Evolutionary conservation across 2,888 invertebrate species (phyloP).

Genomic region (Blera fallax): DNA sequence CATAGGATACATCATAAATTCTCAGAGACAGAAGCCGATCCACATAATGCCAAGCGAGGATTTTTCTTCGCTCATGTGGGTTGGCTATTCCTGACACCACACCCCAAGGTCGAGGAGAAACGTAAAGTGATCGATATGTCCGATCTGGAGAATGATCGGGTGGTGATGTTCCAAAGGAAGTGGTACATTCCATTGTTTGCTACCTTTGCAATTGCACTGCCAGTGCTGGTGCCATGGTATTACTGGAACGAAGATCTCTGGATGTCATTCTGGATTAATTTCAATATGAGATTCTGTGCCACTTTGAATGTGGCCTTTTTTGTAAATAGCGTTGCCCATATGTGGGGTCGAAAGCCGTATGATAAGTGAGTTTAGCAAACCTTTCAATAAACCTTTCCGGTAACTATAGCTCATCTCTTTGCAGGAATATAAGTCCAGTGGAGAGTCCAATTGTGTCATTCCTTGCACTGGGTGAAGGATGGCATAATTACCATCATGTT

Average conservation of each 20-base stretch:
- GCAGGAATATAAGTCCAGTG: constrained; percentile 87
- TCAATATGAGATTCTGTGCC: constrained; percentile 91
- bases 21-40: constrained; percentile 92
- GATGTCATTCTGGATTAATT: constrained; percentile 92
- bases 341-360: constrained; percentile 96
- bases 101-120: constrained; percentile 88
- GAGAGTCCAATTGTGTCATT: constrained; percentile 89
- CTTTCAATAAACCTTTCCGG: not conserved
- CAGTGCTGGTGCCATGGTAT: constrained; percentile 90
- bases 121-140: constrained; percentile 86
- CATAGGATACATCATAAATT: constrained; percentile 95
- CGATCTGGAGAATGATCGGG: constrained; percentile 88
- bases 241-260: constrained; percentile 91
- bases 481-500: constrained; percentile 93
- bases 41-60: constrained; percentile 89
- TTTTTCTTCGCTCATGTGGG: constrained; percentile 96
- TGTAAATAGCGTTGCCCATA: constrained; percentile 97
- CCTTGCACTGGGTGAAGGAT: constrained; percentile 90
- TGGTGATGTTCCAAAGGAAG: constrained; percentile 90
- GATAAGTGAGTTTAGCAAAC: constrained; percentile 86
- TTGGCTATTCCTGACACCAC: constrained; percentile 93
- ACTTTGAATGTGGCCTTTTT: constrained; percentile 95
- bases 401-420: constrained; percentile 15
- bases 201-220: constrained; percentile 86
- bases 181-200: constrained; percentile 88